Evolutionary conservation across 2,888 invertebrate genomes (phyloP), one percentile per base, ranked within the genome.

Genomic region (Tubulanus polymorphus): DNA sequence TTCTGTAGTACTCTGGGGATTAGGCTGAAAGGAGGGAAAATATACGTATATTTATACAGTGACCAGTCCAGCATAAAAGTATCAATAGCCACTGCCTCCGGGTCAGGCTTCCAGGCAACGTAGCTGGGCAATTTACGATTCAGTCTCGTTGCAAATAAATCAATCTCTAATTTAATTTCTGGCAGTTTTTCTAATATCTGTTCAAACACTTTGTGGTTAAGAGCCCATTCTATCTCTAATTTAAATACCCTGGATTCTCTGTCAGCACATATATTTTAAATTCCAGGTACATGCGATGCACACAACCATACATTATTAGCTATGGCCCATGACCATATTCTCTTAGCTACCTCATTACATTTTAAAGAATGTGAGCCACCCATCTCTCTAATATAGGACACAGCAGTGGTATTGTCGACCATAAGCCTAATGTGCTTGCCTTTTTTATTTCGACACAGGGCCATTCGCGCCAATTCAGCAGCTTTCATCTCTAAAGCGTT

Each of bases 401-500:
- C 55, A 48, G 60, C 52, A 23, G 56, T 58, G 1, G 55, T 35
- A 28, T 48, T 48, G 30, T 59, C 59, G 15, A 55, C 45, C 20
- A 47, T 29, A 26, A 61, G 20, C 27, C 30, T 29, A 8, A 61
- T 30, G 54, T 63, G 60, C 26, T 32, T 48, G 30, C 55, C 47
- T 30, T 23, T 37, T 2, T 29, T 2, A 32, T 49, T 48, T 1
- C 46, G 30, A 25, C 12, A 37, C 5, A 63, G 50, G 35, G 56
- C 18, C 30, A 59, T 29, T 5, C 58, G 3, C 2, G 55, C 55
- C 48, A 62, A 59, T 18, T 49, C 30, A 23, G 54, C 35, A 15
- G 60, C 61, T 25, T n/a, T 12, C 1, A 61, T 23, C 51, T 63
- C 63, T n/a, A 57, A 37, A 5, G 41, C 48, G 55, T 62, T 64